Conservation (phyloP, 2,113 vertebrate species). For the pig (Sus scrofa) region DNA sequence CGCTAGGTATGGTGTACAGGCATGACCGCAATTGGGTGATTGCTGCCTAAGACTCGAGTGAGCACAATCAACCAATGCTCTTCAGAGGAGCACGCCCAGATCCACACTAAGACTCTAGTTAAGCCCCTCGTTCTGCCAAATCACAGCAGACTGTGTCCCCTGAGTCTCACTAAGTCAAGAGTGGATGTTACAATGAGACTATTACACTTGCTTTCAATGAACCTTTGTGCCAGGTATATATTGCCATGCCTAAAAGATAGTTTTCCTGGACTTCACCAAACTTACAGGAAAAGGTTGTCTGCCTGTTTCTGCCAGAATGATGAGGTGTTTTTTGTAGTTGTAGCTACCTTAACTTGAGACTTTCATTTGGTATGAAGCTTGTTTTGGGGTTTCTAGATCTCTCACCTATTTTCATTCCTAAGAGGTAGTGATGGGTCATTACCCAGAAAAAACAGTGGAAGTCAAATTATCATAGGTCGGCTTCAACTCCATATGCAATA, state of each 20-base stretch:
- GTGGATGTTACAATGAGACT: not conserved
- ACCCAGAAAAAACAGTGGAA: not conserved
- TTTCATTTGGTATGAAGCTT: not conserved
- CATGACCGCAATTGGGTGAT: not conserved
- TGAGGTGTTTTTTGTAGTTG: not conserved
- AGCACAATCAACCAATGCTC: not conserved
- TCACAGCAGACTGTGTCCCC: not conserved
- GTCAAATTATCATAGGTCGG: not conserved
- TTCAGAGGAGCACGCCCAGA: rapidly evolving
- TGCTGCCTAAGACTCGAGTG: not conserved
- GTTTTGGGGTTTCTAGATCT: not conserved
- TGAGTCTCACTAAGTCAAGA: not conserved
- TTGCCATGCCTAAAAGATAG: not conserved
- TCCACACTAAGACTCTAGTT: not conserved
- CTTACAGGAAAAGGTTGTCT: not conserved
- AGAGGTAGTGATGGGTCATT: not conserved
- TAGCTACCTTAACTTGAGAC: not conserved
- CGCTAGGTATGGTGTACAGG: not conserved
- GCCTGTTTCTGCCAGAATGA: not conserved
- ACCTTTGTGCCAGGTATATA: not conserved
- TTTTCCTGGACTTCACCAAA: not conserved
- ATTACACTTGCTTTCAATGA: not conserved
- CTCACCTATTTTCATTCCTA: not conserved
- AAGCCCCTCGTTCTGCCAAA: not conserved
- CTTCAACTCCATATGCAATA: not conserved